Conservation (phyloP, 2,113 vertebrate genomes). For the Emydocephalus ijimae region DNA sequence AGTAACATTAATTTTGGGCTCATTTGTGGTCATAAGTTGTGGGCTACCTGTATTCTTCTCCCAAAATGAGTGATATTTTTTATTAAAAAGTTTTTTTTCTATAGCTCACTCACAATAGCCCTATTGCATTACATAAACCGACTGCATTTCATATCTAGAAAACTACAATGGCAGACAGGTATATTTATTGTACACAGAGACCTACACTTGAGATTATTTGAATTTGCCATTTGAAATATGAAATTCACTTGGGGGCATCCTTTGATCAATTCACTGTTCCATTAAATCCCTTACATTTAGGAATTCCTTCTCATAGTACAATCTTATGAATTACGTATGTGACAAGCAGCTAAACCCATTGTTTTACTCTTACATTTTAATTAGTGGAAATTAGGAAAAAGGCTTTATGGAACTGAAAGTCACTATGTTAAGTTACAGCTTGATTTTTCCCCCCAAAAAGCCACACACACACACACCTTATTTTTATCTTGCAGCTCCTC, state of each 20-base stretch:
- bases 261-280: no score
- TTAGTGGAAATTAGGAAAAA: background rate
- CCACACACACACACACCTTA: no score
- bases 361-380: background rate
- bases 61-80: background rate
- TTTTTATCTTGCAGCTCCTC: background rate
- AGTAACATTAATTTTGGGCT: no score
- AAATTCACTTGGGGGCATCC: background rate
- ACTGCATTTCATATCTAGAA: background rate
- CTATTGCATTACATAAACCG: background rate
- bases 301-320: background rate
- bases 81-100: background rate
- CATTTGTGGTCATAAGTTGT: no score
- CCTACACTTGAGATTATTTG: background rate
- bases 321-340: background rate
- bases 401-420: background rate
- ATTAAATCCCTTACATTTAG: background rate
- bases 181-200: background rate
- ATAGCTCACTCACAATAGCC: background rate
- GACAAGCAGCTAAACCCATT: background rate
- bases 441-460: background rate
- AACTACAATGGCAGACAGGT: background rate
- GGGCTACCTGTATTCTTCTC: background rate
- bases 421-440: background rate
- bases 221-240: background rate